Evolutionary conservation across 2,888 invertebrate species (phyloP), one percentile per base, ranked within the genome.

Genomic region (Nasonovia ribisnigri): DNA sequence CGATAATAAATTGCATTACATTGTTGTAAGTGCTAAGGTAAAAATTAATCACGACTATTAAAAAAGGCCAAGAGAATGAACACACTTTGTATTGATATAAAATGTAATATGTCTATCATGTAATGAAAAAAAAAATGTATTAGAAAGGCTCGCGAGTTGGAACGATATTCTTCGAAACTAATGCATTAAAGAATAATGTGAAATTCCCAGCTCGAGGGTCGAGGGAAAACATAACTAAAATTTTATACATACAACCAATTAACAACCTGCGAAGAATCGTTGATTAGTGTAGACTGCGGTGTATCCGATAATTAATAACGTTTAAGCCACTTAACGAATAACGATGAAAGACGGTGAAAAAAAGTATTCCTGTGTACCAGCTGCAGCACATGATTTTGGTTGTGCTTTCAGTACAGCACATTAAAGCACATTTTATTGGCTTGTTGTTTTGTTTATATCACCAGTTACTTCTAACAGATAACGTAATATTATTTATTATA

Each of bases 251-350:
- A 57, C 86, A 24, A 86, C 91, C 91, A 91, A 91, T 91, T 91
- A 91, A 91, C 91, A 91, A 91, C 91, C 84, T 91, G 91, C 84
- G 46, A 26, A 57, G 91, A 91, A 91, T 91, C 86, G 20, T 86
- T 91, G 84, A 91, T 91, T 91, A 91, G 91, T 46, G 67, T 24
- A 48, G n/a, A 54, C n/a, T 16, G 29, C 26, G 29, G 43, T 90
- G 1, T 29, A 67, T 77, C 77, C 20, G 29, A 67, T 90, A 46
- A 67, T 46, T 11, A 36, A 29, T 42, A 29, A 43, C 42, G 36
- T 84, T 67, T 90, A n/a, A 90, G 67, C 16, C 11, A n/a, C 46
- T 67, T 13, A 46, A 48, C 48, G 87, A 36, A 36, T 36, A 20
- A 20, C 36, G 77, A 77, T 20, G 67, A 24, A 36, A 36, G 20